Evolutionary conservation across 1,140 invertebrate species (phyloP).

Genomic region (Drosophila sp.): DNA sequence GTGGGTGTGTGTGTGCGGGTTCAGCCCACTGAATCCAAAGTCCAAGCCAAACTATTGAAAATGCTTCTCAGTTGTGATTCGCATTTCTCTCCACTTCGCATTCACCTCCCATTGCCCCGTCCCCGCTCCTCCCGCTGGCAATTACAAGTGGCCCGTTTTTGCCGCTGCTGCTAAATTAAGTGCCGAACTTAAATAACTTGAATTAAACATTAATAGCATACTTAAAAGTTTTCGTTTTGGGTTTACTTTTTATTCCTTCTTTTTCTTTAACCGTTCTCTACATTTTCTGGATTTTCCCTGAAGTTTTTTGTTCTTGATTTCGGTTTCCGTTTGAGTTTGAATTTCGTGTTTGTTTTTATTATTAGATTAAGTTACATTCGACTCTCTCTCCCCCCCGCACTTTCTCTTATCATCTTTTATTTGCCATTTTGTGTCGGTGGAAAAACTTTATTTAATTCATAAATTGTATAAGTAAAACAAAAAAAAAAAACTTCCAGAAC

Average conservation of each 20-base stretch:
- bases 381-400: neutral
- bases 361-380: slow-evolving; percentile 5
- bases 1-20: neutral
- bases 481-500: no score
- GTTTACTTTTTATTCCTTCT: slow-evolving; percentile 5
- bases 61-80: slow-evolving; percentile 12
- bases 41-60: slow-evolving; percentile 31
- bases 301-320: slow-evolving; percentile 6
- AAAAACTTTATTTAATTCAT: neutral
- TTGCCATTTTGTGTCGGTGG: slow-evolving; percentile 19
- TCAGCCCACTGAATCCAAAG: neutral
- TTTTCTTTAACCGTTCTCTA: slow-evolving; percentile 28
- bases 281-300: slow-evolving; percentile 39
- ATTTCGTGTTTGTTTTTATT: slow-evolving; percentile 9
- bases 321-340: slow-evolving; percentile 3
- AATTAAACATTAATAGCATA: slow-evolving; percentile 80
- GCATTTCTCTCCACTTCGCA: neutral
- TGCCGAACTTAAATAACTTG: slow-evolving; percentile 80
- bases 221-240: slow-evolving; percentile 71
- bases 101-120: neutral
- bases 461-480: no score
- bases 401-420: slow-evolving; percentile 22
- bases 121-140: neutral
- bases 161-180: slow-evolving; percentile 64
- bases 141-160: slow-evolving; percentile 43